A percentile compares a stretch with the other conserved stretches of the same genome.
phyloP scores from a whole-genome alignment of 2,888 invertebrate genomes.

The Coenonympha arcania region DNA sequence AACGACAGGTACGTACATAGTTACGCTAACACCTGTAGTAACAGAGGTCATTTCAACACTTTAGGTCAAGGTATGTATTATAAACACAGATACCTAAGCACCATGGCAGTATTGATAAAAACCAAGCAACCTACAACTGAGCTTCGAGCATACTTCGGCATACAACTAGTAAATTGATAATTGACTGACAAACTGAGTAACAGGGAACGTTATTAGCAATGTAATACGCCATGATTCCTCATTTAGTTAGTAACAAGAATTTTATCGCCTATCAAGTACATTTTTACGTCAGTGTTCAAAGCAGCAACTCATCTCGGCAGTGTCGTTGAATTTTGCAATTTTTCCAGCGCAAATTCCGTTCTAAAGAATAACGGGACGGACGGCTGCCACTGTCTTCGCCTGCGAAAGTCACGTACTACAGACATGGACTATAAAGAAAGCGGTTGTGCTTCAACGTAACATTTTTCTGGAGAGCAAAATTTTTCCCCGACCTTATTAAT shows the following conservation, averaged over 20 bases:
- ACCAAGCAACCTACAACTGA: no score
- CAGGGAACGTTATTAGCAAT: not conserved
- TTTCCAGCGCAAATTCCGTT: conserved; percentile 49
- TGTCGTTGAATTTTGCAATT: conserved; percentile 58
- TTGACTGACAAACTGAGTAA: no score
- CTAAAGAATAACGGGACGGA: conserved; percentile 53
- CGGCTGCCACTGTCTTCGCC: conserved; percentile 37
- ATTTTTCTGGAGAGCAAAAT: conserved; percentile 2
- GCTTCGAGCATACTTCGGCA: no score
- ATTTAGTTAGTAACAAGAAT: not conserved
- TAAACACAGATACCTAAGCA: no score
- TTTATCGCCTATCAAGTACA: conserved; percentile 36
- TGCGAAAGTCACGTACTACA: conserved; percentile 58
- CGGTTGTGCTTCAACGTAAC: conserved; percentile 31
- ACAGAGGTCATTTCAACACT: no score
- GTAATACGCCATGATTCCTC: not conserved
- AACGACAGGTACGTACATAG: no score
- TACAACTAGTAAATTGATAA: no score
- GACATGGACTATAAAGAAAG: conserved; percentile 44
- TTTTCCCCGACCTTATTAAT: not conserved
- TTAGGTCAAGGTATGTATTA: no score
- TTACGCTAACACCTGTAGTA: no score
- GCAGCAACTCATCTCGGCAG: conserved; percentile 38
- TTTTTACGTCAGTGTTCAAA: conserved; percentile 38
- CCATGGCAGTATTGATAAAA: no score